Base-by-base conservation (phyloP, 1,140 invertebrate genomes). In the Lasioglossum albipes region DNA sequence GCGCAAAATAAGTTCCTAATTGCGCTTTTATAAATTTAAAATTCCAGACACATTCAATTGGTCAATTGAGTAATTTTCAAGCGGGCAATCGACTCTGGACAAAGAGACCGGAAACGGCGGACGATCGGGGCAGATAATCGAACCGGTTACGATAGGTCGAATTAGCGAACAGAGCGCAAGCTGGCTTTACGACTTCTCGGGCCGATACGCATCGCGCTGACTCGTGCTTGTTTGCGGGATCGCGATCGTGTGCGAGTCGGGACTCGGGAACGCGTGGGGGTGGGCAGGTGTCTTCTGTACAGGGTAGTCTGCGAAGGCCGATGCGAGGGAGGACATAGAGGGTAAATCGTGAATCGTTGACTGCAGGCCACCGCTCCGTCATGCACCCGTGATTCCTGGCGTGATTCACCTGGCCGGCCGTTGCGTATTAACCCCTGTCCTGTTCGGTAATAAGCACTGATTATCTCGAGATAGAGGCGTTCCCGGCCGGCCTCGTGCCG, bases 371-470 rank as follows among this genome's bases (percentile, higher is more conserved):
- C 69, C 68, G 77, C 68, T 68, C 86, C 91, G 92, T 93, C 91
- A 93, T 92, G 93, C 88, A 83, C 86, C 86, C 82, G 79, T 93
- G 90, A 92, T 84, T 82, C 45, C 79, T 87, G 91, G 91, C 92
- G 92, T 93, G 92, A 93, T 93, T 93, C 93, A 93, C 93, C 93
- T 93, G 92, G 92, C 81, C 80, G 45, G 45, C 91, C 90, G 91
- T 93, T 92, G 90, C 88, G 79, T 90, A 88, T 91, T 89, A 91
- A 91, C 90, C 89, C 89, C 78, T 78, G 77, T 84, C 22, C 67
- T 16, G 41, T 66, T 18, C 41, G 72, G 75, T 85, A 89, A 84
- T 87, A 83, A 85, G 85, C 84, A 79, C 79, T 86, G 89, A 90
- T 90, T 90, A 89, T 90, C 88, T 86, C 74, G 70, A 82, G 84